phyloP scores from a whole-genome alignment of 2,113 vertebrate species.

The Pangasianodon gigas region DNA sequence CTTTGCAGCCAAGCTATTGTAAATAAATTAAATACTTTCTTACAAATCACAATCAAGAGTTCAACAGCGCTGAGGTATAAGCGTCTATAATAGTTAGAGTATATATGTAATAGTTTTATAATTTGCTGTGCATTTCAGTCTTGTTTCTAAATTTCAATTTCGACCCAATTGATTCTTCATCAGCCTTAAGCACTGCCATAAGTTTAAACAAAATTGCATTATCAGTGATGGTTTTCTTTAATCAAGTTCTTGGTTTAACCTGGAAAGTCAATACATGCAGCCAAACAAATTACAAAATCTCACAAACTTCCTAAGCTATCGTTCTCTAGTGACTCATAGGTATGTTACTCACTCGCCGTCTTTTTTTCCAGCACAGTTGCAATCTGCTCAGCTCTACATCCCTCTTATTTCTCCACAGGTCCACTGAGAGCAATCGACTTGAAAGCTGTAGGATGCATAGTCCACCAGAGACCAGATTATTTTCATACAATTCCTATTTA shows the following conservation, averaged over 20 bases:
- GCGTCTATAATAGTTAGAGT: too few relatives aligned
- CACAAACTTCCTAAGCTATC: background rate
- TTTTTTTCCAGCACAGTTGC: background rate
- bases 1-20: background rate
- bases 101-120: background rate
- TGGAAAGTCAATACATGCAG: background rate
- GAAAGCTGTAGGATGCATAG: constrained; percentile 44
- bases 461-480: constrained; percentile 46
- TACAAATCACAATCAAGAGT: background rate
- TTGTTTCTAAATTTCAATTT: background rate
- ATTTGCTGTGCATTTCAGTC: background rate
- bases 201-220: background rate
- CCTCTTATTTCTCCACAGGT: constrained; percentile 25
- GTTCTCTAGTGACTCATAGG: background rate
- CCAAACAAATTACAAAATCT: background rate
- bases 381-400: background rate
- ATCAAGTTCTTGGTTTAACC: background rate
- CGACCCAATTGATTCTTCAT: background rate
- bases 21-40: background rate
- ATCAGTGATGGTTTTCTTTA: background rate
- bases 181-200: background rate
- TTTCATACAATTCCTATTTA: constrained; percentile 49
- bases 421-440: constrained; percentile 48
- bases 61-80: background rate
- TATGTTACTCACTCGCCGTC: background rate